These are phyloP conservation scores for Alcis repandata DNA, from an alignment of 2,888 invertebrate species.

Conservation along the genomic window DNA sequence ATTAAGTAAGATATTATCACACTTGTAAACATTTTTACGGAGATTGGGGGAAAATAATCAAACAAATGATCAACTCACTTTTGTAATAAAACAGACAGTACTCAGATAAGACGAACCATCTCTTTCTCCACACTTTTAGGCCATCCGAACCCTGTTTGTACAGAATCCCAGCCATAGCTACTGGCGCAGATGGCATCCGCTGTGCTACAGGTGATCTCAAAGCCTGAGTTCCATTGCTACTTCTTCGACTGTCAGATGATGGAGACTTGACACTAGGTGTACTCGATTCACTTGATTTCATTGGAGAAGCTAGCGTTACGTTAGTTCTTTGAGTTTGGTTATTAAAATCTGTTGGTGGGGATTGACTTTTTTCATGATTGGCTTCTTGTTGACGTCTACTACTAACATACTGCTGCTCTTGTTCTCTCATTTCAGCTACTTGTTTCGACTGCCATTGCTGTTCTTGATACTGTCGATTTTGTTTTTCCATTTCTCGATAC, in stretches of 20 bases:
- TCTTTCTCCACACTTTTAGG: slow-evolving; percentile 96
- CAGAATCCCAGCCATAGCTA: slow-evolving; percentile 95
- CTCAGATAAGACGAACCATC: slow-evolving; percentile 97
- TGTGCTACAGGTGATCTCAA: slow-evolving; percentile 94
- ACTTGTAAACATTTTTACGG: background rate
- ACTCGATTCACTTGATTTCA: slow-evolving; percentile 83
- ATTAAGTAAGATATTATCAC: slow-evolving; percentile 4
- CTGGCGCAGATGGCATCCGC: slow-evolving; percentile 93
- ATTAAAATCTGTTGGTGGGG: slow-evolving; percentile 71
- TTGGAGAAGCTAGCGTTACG: slow-evolving; percentile 69
- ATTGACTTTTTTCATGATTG: slow-evolving; percentile 70
- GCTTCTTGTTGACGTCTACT: slow-evolving; percentile 68
- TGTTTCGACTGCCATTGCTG: slow-evolving; percentile 77
- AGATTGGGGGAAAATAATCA: background rate
- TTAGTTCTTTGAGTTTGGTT: slow-evolving; percentile 69
- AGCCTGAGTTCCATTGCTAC: slow-evolving; percentile 87
- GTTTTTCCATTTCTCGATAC: slow-evolving; percentile 74
- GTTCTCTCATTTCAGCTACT: slow-evolving; percentile 69
- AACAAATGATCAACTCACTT: slow-evolving; percentile 85
- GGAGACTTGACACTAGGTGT: slow-evolving; percentile 82
- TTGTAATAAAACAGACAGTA: slow-evolving; percentile 98
- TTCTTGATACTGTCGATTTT: slow-evolving; percentile 73
- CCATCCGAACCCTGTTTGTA: slow-evolving; percentile 97
- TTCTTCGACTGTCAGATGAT: slow-evolving; percentile 81
- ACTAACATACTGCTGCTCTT: slow-evolving; percentile 60